Conservation (phyloP, 2,888 invertebrate species). For the Tyria jacobaeae region DNA sequence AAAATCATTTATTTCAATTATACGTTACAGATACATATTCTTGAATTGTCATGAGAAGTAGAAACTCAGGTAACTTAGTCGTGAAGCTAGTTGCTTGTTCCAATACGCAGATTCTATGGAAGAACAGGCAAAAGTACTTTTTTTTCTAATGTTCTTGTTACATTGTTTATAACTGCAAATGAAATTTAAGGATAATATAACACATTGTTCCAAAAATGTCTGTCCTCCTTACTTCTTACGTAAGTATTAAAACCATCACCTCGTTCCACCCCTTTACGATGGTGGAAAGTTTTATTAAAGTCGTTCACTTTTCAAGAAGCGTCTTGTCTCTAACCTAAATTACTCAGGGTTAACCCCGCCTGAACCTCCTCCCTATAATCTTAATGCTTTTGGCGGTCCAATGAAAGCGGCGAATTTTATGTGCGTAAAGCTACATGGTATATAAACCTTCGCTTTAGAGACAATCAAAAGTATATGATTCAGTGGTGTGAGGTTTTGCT, state of each 20-base stretch:
- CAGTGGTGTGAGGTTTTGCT: constrained; percentile 17
- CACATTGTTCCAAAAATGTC: no score
- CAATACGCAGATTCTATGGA: no score
- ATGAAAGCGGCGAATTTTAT: constrained; percentile 10
- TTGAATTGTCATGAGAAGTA: no score
- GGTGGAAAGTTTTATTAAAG: constrained; percentile 6
- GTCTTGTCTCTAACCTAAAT: constrained; percentile 1
- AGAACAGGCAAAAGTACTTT: no score
- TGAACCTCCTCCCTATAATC: constrained; percentile 12
- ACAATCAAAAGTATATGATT: neutral
- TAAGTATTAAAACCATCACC: constrained; percentile 10
- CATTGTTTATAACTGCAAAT: no score
- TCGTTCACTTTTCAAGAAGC: neutral
- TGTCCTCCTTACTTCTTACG: no score
- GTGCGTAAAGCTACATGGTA: neutral
- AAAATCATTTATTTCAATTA: no score
- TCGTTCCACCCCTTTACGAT: neutral
- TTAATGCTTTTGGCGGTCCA: constrained; percentile 16
- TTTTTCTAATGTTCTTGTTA: no score
- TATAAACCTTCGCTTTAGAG: neutral
- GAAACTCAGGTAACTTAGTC: no score
- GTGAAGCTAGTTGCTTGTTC: no score
- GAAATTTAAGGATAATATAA: no score
- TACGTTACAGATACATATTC: no score
- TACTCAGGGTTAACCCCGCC: constrained; percentile 17